These are phyloP conservation scores for Tetrao urogallus DNA, from an alignment of 2,113 vertebrate genomes.

Conservation along the genomic window DNA sequence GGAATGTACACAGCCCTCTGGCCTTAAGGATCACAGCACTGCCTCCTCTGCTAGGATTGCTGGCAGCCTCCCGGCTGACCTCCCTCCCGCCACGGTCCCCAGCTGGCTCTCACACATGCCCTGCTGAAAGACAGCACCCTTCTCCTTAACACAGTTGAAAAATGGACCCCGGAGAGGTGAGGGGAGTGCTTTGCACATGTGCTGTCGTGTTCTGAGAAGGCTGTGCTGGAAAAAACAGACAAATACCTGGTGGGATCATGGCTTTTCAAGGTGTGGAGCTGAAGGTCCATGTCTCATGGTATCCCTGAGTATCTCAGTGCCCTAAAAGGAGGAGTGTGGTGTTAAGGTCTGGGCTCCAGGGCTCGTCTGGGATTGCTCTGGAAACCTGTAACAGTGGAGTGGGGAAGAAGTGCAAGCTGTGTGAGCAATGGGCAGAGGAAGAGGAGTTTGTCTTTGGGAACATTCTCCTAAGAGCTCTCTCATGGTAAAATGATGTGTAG, in stretches of 20 bases:
- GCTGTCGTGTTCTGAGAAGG: background rate
- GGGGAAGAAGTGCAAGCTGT: background rate
- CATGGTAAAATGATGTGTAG: background rate
- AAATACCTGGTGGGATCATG: background rate
- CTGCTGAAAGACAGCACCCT: accelerated
- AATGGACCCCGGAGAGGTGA: background rate
- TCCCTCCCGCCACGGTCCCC: background rate
- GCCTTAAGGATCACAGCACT: background rate
- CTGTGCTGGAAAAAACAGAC: background rate
- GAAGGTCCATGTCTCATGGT: background rate
- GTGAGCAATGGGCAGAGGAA: background rate
- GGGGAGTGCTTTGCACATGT: background rate
- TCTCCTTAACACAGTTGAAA: background rate
- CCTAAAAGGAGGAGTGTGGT: background rate
- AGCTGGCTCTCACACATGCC: background rate
- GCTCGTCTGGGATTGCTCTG: background rate
- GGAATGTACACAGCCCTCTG: background rate
- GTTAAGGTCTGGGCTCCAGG: background rate
- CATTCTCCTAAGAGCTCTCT: background rate
- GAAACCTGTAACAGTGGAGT: background rate
- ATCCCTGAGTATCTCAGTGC: background rate
- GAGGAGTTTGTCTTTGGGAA: background rate
- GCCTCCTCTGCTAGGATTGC: background rate
- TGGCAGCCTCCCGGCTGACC: background rate
- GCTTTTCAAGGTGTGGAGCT: background rate